A percentile compares a stretch with the other conserved stretches of the same genome.
These are phyloP conservation scores for Chiloscyllium plagiosum DNA, from an alignment of 2,113 vertebrate species.

Conservation along the genomic window DNA sequence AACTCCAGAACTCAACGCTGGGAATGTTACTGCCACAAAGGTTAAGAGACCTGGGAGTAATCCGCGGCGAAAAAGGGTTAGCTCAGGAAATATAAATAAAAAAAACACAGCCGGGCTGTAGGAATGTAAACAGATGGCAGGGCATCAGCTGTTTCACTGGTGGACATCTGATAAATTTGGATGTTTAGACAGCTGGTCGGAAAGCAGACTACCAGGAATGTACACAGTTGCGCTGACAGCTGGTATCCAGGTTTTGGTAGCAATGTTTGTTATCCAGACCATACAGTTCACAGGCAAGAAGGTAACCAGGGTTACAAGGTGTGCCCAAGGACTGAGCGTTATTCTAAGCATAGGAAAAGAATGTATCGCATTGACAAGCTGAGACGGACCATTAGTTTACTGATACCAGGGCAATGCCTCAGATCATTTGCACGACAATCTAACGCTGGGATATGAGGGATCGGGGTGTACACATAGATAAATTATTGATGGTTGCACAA, in stretches of 20 bases:
- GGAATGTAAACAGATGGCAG: background rate
- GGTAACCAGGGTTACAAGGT: background rate
- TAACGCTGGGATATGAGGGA: background rate
- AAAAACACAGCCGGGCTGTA: background rate
- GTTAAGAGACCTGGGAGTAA: background rate
- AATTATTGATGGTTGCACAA: no score
- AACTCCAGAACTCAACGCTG: background rate
- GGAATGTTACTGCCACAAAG: background rate
- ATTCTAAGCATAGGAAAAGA: background rate
- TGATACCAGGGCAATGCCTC: background rate
- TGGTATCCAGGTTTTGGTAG: background rate
- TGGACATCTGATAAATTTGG: background rate
- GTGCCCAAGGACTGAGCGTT: background rate
- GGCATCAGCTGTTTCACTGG: background rate
- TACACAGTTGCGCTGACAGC: background rate
- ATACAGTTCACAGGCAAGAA: background rate
- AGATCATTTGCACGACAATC: background rate
- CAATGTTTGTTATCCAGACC: background rate
- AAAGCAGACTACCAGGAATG: background rate
- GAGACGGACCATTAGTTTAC: background rate
- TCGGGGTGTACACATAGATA: no score
- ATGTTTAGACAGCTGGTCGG: background rate
- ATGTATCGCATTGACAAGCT: background rate
- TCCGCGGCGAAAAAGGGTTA: background rate
- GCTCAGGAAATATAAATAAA: background rate